Percentiles rank a stretch among this genome's conserved stretches.
Conservation (phyloP, 2,797 vertebrate genomes). For the Rhinophrynus dorsalis region DNA sequence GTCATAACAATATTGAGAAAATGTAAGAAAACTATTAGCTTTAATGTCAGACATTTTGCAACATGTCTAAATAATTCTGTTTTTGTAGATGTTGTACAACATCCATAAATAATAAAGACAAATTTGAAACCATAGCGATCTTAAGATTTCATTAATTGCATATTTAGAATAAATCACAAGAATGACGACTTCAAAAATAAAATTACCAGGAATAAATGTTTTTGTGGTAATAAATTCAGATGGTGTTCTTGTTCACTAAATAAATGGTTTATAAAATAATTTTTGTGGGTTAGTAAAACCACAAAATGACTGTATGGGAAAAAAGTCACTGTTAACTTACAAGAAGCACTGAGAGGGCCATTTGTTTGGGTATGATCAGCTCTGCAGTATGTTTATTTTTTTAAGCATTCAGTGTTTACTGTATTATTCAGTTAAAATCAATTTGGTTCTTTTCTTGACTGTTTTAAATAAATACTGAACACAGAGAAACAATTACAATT, state of each 20-base stretch:
- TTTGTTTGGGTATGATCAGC: no score
- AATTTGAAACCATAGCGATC: neutral
- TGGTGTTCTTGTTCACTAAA: neutral
- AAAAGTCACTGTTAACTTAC: no score
- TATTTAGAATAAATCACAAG: neutral
- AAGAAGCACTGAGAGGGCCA: no score
- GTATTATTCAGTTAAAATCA: no score
- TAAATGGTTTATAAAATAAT: neutral
- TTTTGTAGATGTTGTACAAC: constrained; percentile 16
- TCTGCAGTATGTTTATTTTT: no score
- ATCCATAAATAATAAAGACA: constrained; percentile 25
- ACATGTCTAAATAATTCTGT: constrained; percentile 20
- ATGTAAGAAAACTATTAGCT: constrained; percentile 27
- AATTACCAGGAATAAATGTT: neutral
- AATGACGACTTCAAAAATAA: neutral
- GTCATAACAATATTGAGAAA: constrained; percentile 36
- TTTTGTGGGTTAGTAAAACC: neutral
- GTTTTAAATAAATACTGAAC: no score
- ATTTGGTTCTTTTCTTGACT: no score
- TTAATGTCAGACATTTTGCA: constrained; percentile 9
- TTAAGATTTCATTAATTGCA: neutral
- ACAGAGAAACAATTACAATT: no score
- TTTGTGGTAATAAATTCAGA: neutral
- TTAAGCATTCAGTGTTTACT: no score
- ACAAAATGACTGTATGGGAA: no score